Evolutionary conservation across 53 echinoderm and acorn worm species (phyloP).

Genomic region (Apostichopus leukothele): DNA sequence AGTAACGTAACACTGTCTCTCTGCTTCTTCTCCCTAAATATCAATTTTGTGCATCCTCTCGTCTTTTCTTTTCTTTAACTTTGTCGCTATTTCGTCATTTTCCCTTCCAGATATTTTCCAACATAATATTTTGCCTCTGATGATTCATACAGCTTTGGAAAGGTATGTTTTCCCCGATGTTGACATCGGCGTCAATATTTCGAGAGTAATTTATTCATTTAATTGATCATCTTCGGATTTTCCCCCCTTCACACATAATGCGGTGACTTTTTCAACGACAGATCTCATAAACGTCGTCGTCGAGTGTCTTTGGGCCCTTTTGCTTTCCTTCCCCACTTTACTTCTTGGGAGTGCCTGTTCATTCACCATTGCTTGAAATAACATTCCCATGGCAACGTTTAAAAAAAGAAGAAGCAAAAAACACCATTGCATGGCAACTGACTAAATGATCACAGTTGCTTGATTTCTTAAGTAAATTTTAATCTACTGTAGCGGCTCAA

Average conservation of each 20-base stretch:
- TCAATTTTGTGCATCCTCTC: not conserved
- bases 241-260: not conserved
- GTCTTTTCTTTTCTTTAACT: not conserved
- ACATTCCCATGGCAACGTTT: too few species aligned
- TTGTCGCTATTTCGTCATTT: not conserved
- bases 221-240: not conserved
- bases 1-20: too few species aligned
- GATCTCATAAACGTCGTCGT: not conserved
- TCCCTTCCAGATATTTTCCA: slow-evolving; percentile 14
- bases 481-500: not conserved
- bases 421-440: too few species aligned
- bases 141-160: slow-evolving; percentile 3
- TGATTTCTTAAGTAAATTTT: not conserved
- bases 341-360: too few species aligned
- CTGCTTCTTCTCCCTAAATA: too few species aligned
- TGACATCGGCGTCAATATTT: slow-evolving; percentile 11
- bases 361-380: too few species aligned
- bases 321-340: too few species aligned
- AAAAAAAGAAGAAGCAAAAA: too few species aligned
- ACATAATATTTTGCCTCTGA: slow-evolving; percentile 22
- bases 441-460: not conserved
- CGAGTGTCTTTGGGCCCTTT: not conserved
- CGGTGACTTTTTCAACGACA: not conserved
- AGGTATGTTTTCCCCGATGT: not conserved
- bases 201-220: slow-evolving; percentile 18